Base-by-base conservation (phyloP, 1,140 invertebrate species). In the Chlorops oryzae region DNA sequence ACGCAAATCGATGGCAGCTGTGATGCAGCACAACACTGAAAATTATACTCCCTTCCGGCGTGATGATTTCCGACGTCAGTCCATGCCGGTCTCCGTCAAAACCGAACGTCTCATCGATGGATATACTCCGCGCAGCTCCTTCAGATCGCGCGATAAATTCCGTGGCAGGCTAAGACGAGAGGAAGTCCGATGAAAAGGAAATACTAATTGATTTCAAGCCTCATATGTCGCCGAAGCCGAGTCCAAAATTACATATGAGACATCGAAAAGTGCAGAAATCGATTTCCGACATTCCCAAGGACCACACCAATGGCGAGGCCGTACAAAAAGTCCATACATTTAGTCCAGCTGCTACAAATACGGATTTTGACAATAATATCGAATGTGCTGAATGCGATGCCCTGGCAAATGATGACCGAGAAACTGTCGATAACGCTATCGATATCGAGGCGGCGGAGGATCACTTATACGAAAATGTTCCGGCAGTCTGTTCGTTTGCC, bases 131-230 rank as follows among this genome's bases (percentile, higher is more conserved):
- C 59, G 65, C 28, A 63, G 39, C 1, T 68, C 65, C 0, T 69
- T 69, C 9, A 57, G 65, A 1, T 43, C 58, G 2, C 63, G 56
- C 13, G 63, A 65, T 7, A 65, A 65, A 38, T n/a, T n/a, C n/a
- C n/a, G n/a, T n/a, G n/a, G n/a, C n/a, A n/a, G n/a, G n/a, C n/a
- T n/a, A n/a, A n/a, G n/a, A n/a, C n/a, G n/a, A 28, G 74, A 77
- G n/a, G n/a, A 47, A 44, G 2, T 53, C 54, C 0, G 81, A 87
- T 55, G 84, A 86, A 65, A 80, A 84, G 61, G 88, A 91, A 73
- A 90, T 91, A 49, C 82, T 91, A 39, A 90, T 91, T 55, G 86
- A 90, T 68, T 91, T 90, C 65, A 87, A 91, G 71, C 87, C 87
- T 10, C 81, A 85, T 38, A 76, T 85, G 2, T 78, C 77, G 5